Base-by-base conservation (phyloP, 2,113 vertebrate species). In the Tautogolabrus adspersus region DNA sequence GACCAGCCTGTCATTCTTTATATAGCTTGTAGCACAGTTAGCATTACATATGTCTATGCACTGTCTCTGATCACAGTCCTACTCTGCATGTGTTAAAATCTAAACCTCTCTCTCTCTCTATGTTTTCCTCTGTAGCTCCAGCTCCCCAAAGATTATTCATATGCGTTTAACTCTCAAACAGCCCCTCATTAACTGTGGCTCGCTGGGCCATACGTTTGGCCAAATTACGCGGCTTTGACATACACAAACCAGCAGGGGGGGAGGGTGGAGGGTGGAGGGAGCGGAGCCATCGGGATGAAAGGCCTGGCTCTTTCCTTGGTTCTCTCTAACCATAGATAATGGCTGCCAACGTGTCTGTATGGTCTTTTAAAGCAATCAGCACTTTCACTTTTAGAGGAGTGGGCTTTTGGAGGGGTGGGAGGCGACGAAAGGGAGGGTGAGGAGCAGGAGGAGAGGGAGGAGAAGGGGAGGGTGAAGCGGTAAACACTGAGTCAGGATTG, bases 91-190 rank as follows among this genome's bases (percentile, higher is more conserved):
- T 83, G 88, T 83, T 89, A 80, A 89, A 88, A 77, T 87, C 85
- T 74, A 86, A 81, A 85, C 84, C 81, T 72, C 66, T 69, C 67
- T 37, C 70, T 63, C 65, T 55, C 46, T 37, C 54, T 66, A 11
- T 49, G 46, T 30, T 72, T 81, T 58, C 30, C 66, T 81, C 71
- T 68, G 62, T 71, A 59, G 71, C 80, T 80, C 46, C 64, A 63
- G 83, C 46, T 91, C 83, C 87, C 87, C 7, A 60, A 81, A 91
- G 88, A 93, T 90, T 93, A 93, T 89, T 92, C 92, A 93, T 89
- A 85, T 92, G 92, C 88, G 67, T 91, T 93, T 92, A 91, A 89
- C 86, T 91, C 89, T 84, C 87, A 92, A 91, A 91, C 88, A 91
- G 87, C 66, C 81, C 78, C 91, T 91, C 88, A 93, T 93, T 93